These are phyloP conservation scores for Eubasilissa regina DNA, from an alignment of 1,140 invertebrate species.

Conservation along the genomic window DNA sequence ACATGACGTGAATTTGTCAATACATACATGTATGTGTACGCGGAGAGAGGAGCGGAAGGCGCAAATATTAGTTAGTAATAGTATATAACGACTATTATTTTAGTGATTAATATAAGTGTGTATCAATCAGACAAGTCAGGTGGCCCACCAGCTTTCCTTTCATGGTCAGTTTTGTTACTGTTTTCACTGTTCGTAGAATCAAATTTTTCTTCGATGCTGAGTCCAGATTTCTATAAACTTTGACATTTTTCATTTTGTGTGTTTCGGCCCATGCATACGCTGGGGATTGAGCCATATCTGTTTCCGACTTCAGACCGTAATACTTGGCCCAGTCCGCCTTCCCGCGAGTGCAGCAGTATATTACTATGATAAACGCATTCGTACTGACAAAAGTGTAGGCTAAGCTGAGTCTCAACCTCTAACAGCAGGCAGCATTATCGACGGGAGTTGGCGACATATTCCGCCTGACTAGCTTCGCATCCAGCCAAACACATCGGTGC, in stretches of 20 bases:
- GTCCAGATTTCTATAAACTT: conserved; percentile 70
- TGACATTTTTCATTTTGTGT: conserved; percentile 72
- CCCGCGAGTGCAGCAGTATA: conserved; percentile 73
- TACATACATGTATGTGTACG: too few relatives aligned
- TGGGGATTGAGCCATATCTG: conserved; percentile 73
- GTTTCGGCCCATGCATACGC: conserved; percentile 71
- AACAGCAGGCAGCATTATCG: conserved; percentile 72
- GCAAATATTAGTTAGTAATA: too few relatives aligned
- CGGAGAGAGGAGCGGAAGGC: too few relatives aligned
- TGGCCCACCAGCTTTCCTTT: too few relatives aligned
- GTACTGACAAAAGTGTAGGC: conserved; percentile 75
- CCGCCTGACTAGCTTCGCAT: conserved; percentile 4
- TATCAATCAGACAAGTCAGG: too few relatives aligned
- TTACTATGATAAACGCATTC: conserved; percentile 77
- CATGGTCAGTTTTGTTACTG: not conserved
- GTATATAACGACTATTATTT: too few relatives aligned
- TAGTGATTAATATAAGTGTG: too few relatives aligned
- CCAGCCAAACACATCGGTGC: not conserved
- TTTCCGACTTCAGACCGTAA: conserved; percentile 75
- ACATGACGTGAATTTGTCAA: too few relatives aligned
- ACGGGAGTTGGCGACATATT: conserved; percentile 70
- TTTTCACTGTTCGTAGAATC: not conserved
- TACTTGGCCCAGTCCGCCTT: conserved; percentile 77
- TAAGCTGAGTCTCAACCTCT: conserved; percentile 75
- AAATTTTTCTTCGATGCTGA: conserved; percentile 56